These are phyloP conservation scores for Tautogolabrus adspersus DNA, from an alignment of 2,113 vertebrate species.

Conservation along the genomic window DNA sequence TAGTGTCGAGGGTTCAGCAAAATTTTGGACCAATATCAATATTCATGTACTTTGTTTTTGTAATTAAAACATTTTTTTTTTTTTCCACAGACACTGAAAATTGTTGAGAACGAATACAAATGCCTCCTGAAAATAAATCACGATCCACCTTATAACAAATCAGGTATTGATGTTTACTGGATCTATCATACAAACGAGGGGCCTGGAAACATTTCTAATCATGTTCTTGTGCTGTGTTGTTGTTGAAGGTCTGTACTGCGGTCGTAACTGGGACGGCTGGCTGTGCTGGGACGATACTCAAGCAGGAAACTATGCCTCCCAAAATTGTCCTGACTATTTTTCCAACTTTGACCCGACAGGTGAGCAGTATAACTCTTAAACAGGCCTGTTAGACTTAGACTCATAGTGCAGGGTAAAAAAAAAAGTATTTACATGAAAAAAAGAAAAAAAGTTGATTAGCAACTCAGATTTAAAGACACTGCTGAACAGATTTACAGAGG, in stretches of 20 bases:
- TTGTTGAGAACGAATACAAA: slow-evolving; percentile 49
- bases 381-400: no score
- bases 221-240: slow-evolving; percentile 14
- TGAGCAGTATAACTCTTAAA: slow-evolving; percentile 12
- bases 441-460: no score
- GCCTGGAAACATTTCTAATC: not conserved
- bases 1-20: no score
- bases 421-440: no score
- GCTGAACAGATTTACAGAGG: not conserved
- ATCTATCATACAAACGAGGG: not conserved
- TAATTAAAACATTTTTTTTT: not conserved
- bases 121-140: slow-evolving; percentile 59
- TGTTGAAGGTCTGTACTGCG: slow-evolving; percentile 51
- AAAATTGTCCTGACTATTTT: slow-evolving; percentile 65
- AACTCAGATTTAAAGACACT: no score
- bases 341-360: slow-evolving; percentile 40
- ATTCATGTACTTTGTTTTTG: no score
- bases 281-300: slow-evolving; percentile 69
- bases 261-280: slow-evolving; percentile 69
- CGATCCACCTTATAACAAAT: slow-evolving; percentile 33
- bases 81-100: slow-evolving; percentile 48
- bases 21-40: no score
- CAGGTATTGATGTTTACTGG: slow-evolving; percentile 44
- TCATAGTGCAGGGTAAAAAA: no score
- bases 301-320: slow-evolving; percentile 44